Evolutionary conservation across 1,140 invertebrate genomes (phyloP).

Genomic region (Cyclargus thomasi): DNA sequence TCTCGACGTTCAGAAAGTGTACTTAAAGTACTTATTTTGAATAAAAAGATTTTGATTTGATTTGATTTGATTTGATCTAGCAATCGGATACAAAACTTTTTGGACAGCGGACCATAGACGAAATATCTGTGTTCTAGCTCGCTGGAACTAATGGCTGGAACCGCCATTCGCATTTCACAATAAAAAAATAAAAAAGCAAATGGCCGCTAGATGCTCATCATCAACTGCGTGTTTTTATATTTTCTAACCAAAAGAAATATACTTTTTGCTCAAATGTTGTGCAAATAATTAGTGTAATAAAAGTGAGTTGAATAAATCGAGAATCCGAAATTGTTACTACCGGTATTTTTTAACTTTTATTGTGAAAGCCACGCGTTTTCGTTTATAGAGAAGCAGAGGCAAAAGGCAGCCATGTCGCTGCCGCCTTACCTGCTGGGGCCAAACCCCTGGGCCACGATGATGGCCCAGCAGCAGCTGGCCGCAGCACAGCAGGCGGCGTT

Average conservation of each 20-base stretch:
- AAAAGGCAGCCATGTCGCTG: slow-evolving; percentile 80
- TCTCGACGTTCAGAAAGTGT: no score
- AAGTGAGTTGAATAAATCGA: slow-evolving; percentile 27
- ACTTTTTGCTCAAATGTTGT: slow-evolving; percentile 11
- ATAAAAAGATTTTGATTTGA: no score
- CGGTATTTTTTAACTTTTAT: slow-evolving; percentile 16
- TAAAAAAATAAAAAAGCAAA: slow-evolving; percentile 28
- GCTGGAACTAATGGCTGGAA: no score
- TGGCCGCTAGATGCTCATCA: slow-evolving; percentile 25
- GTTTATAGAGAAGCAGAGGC: slow-evolving; percentile 39
- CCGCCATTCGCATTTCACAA: background rate
- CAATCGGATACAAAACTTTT: no score
- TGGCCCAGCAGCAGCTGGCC: slow-evolving; percentile 85
- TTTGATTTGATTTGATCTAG: no score
- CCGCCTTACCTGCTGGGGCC: slow-evolving; percentile 90
- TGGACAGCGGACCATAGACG: no score
- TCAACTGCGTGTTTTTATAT: slow-evolving; percentile 14
- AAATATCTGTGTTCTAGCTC: no score
- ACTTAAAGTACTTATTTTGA: no score
- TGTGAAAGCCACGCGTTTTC: slow-evolving; percentile 36
- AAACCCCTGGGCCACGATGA: slow-evolving; percentile 89
- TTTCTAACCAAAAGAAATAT: slow-evolving; percentile 15
- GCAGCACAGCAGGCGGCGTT: slow-evolving; percentile 81
- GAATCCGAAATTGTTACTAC: background rate
- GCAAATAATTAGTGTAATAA: slow-evolving; percentile 14